Evolutionary conservation across 2,888 invertebrate species (phyloP).

Genomic region (Miltochrista miniata): DNA sequence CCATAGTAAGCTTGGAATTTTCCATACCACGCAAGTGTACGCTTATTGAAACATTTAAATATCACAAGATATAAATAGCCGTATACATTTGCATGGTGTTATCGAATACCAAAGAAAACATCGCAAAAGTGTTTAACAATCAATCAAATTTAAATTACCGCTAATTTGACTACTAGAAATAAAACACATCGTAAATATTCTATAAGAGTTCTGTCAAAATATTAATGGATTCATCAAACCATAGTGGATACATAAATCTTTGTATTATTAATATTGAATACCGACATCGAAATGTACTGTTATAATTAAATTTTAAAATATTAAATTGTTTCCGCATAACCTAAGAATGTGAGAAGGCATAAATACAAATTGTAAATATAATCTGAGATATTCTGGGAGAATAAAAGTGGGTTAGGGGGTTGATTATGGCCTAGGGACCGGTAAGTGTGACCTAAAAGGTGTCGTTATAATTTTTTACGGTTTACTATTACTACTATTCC

Average conservation of each 20-base stretch:
- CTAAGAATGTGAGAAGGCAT: no score
- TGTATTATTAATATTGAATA: slow-evolving; percentile 1
- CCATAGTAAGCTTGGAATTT: neutral
- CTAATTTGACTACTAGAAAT: slow-evolving; percentile 18
- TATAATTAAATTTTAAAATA: no score
- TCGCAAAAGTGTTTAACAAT: slow-evolving; percentile 20
- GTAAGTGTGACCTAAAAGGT: no score
- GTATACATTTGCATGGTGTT: slow-evolving; percentile 19
- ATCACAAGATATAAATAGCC: slow-evolving; percentile 22
- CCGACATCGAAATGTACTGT: no score
- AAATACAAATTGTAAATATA: no score
- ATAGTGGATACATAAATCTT: slow-evolving; percentile 6
- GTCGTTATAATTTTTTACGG: no score
- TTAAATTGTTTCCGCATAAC: no score
- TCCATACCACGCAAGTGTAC: neutral
- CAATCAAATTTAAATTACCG: slow-evolving; percentile 21
- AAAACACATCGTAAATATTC: slow-evolving; percentile 13
- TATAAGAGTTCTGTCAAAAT: slow-evolving; percentile 3
- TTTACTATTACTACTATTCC: no score
- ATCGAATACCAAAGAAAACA: slow-evolving; percentile 14
- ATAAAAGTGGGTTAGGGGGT: no score
- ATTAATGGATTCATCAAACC: slow-evolving; percentile 7
- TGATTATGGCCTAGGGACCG: no score
- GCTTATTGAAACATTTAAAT: slow-evolving; percentile 18
- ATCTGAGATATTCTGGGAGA: no score